Evolutionary conservation across 1,140 invertebrate species (phyloP).

Genomic region (Metaphire vulgaris): DNA sequence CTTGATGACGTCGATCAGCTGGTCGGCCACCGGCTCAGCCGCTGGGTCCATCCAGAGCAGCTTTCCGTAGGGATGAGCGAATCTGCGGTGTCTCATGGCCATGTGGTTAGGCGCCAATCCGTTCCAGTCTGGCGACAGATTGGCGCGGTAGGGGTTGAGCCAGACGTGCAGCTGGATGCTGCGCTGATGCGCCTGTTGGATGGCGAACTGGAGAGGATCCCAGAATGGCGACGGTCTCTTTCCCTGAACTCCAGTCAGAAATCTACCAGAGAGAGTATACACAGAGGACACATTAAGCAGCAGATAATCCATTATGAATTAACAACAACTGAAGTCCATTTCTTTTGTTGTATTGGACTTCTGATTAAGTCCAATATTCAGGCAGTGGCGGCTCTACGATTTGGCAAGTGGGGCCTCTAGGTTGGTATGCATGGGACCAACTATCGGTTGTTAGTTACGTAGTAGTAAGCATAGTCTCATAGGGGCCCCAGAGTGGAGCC

Average conservation of each 20-base stretch:
- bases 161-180: slow-evolving; percentile 47
- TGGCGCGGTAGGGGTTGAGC: slow-evolving; percentile 45
- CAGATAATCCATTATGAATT: no score
- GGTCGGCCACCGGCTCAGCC: slow-evolving; percentile 35
- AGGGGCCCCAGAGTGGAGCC: no score
- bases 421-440: no score
- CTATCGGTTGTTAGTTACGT: no score
- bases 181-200: slow-evolving; percentile 36
- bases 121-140: slow-evolving; percentile 29
- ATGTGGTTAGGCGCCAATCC: slow-evolving; percentile 42
- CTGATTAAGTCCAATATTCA: no score
- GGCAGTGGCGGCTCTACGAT: no score
- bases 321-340: no score
- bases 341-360: no score
- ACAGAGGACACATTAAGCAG: no score
- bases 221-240: slow-evolving; percentile 38
- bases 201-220: slow-evolving; percentile 42
- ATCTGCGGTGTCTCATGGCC: slow-evolving; percentile 36
- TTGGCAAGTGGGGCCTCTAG: no score
- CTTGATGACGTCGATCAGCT: slow-evolving; percentile 35
- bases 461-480: no score
- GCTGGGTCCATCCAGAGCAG: slow-evolving; percentile 47
- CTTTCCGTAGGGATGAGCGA: slow-evolving; percentile 37
- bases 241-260: slow-evolving; percentile 42
- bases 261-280: no score